phyloP scores from a whole-genome alignment of 2,797 vertebrate species.

The Paedocypris micromegethes region DNA sequence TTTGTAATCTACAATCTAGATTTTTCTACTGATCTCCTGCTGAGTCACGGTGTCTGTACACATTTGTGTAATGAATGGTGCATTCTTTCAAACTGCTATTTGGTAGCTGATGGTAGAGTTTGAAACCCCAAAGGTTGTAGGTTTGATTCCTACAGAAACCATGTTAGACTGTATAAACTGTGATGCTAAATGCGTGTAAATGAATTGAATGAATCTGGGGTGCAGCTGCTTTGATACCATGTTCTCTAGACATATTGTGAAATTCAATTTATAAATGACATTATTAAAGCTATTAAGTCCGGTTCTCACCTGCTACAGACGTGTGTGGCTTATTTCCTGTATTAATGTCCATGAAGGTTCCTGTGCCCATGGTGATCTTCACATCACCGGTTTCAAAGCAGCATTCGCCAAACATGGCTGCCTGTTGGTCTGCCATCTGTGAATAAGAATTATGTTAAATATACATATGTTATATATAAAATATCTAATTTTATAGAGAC shows the following conservation, averaged over 20 bases:
- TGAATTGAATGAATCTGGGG: no score
- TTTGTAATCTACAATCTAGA: no score
- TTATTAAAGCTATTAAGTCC: background rate
- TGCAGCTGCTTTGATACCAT: no score
- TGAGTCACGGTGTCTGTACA: no score
- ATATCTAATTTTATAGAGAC: background rate
- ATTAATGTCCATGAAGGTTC: conserved; percentile 92
- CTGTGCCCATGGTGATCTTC: conserved; percentile 96
- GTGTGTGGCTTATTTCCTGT: conserved; percentile 80
- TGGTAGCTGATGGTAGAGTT: no score
- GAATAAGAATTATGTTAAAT: background rate
- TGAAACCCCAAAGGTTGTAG: no score
- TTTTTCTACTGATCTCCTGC: no score
- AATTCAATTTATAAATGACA: background rate
- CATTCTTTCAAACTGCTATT: no score
- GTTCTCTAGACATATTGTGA: background rate
- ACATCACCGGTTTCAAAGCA: conserved; percentile 88
- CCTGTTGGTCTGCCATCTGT: conserved; percentile 94
- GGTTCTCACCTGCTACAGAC: conserved; percentile 66
- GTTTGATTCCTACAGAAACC: no score
- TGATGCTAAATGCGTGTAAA: no score
- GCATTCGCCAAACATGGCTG: conserved; percentile 96
- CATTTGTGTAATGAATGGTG: no score
- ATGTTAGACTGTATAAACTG: no score
- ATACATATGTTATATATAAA: background rate